phyloP scores from a whole-genome alignment of 1,140 invertebrate genomes.

The Bombus picipes region DNA sequence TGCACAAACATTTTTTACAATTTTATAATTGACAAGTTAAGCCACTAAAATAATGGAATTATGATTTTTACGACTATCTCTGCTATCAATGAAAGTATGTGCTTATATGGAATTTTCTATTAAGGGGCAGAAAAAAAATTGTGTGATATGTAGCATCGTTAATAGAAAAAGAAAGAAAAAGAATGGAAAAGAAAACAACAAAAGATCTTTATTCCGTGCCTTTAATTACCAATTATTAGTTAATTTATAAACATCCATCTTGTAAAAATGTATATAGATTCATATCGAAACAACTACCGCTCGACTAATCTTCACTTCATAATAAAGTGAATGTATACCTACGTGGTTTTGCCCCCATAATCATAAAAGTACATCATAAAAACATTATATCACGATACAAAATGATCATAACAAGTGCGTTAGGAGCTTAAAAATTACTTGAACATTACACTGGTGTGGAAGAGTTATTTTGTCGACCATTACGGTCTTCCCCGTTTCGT shows the following conservation, averaged over 20 bases:
- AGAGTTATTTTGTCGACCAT: not conserved
- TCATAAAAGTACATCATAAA: not conserved
- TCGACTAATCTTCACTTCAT: not conserved
- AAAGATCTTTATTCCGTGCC: not conserved
- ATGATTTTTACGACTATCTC: no score
- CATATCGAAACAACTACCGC: not conserved
- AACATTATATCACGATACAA: not conserved
- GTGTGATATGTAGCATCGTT: no score
- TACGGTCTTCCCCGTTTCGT: not conserved
- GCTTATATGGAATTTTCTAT: no score
- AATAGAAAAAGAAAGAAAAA: no score
- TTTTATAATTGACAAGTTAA: no score
- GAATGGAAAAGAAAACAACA: no score
- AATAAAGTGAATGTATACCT: not conserved
- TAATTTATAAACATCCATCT: not conserved
- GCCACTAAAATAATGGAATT: no score
- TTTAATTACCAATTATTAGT: not conserved
- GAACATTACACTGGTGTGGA: no score
- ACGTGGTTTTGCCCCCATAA: not conserved
- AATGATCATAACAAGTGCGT: not conserved
- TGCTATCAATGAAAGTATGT: no score
- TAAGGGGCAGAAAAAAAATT: no score
- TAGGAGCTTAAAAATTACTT: not conserved
- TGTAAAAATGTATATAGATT: not conserved
- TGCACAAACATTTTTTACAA: not conserved